Evolutionary conservation across 1,140 invertebrate genomes (phyloP), one percentile per base, ranked within the genome.

Genomic region (Lycorma delicatula): DNA sequence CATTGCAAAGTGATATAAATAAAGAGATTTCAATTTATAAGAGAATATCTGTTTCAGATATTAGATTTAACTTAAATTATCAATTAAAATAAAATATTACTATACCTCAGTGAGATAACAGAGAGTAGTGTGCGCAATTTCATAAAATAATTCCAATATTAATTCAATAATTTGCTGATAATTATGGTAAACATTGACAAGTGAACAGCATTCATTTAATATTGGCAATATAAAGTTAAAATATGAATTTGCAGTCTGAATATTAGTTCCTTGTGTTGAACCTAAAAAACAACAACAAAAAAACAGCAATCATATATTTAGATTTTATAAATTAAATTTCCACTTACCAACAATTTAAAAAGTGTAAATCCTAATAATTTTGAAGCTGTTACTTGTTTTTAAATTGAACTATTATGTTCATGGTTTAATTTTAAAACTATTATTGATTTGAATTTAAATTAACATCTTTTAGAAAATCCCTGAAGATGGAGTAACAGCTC

Each of bases 161-260:
- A 89, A 74, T 65, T 89, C 80, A 18, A 93, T 85, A 53, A 93
- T 80, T 55, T 85, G 79, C 48, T 85, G 83, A 72, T 89, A 91
- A 74, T 90, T 90, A 71, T 88, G 86, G 68, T 89, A 92, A 2
- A 86, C 66, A 53, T 78, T 82, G 22, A 91, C 66, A 23, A 91
- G 72, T 27, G 77, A 77, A 1, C 85, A 80, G 62, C 85, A 71
- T 66, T 87, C 81, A 13, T 75, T 72, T 52, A 91, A 65, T 16
- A 88, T 72, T 0, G 80, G 80, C 34, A 77, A 74, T 1, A 87
- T 68, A 67, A 84, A 81, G 57, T 77, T 71, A 68, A 85, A 87
- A 6, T 89, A 70, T 16, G 77, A 71, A 52, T 81, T 70, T 31
- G 80, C 76, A 34, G 80, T 81, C 9, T 76, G 67, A 25, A 80